Base-by-base conservation (phyloP, 2,888 invertebrate species). In the Phalera bucephala region DNA sequence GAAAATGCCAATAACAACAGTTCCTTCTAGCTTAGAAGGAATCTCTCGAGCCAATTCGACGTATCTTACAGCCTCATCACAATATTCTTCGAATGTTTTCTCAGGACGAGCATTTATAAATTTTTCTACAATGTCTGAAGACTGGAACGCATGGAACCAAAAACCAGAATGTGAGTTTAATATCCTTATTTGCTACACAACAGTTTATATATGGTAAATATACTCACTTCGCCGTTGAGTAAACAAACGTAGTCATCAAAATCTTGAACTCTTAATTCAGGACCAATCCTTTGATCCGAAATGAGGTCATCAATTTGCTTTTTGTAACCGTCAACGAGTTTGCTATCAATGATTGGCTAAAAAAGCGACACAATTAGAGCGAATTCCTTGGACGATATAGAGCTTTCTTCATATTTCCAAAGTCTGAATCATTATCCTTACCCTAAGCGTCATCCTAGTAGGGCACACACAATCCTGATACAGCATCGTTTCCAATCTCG, bases 1-100 rank as follows among this genome's bases (percentile, higher is more conserved):
- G 72, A 96, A 98, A 84, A 97, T 92, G 5, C 96, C 97, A 65
- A 95, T 93, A 10, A 93, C 92, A 10, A 95, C 91, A 0, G 94
- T 93, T 41, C 93, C 92, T 51, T 93, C 91, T 17, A 92, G 77
- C 25, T 83, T 80, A 1, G 85, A 79, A 0, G 93, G 92, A 41
- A 95, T 93, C 38, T 91, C 91, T 33, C 88, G 88, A 26, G 92
- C 91, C 12, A 94, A 75, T n/a, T 91, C 79, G 26, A 93, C 91
- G 54, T 93, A 95, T 48, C 91, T 91, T 2, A 91, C 79, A 2
- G 95, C 89, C 54, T 92, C 88, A 0, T 75, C 83, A 25, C 91
- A 91, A 58, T 91, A 95, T 35, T 93, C 91, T 13, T 94, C 92
- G 42, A 95, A 94, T 0, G 91, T 83, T 45, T 90, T 90, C 14